Evolutionary conservation across 2,888 invertebrate genomes (phyloP), one percentile per base, ranked within the genome.

Genomic region (Agrotis puta): DNA sequence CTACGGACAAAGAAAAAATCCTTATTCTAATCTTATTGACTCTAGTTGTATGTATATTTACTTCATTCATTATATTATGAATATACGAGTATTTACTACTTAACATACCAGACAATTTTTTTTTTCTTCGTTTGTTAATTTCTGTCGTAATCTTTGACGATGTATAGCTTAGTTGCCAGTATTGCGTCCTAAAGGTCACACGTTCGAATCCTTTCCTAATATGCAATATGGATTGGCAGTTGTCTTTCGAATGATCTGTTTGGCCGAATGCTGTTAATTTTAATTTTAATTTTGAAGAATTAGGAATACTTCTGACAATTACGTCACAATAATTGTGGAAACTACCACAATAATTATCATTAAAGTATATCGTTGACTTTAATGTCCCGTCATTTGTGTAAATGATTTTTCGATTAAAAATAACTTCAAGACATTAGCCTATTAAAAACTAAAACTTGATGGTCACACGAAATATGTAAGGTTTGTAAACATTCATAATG

Each of bases 401-500:
- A 70, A 79, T 64, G 70, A 71, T 75, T 82, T 74, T 59, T 77
- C 69, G 58, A 81, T 72, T 74, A 77, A 76, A 58, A 14, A 27
- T 70, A 51, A 43, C 56, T 50, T 24, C 2, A 61, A n/a, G 39
- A 67, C 20, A 81, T 83, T 77, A 77, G 9, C 62, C 13, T 51
- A 62, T 50, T 56, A 58, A 56, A 57, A 74, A 70, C 71, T 64
- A 74, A 69, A 65, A 57, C 20, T 11, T 67, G 76, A 77, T 72
- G 74, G 81, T 57, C 82, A 79, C 47, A 57, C 45, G 14, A 68
- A 79, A 48, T 77, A 70, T 75, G 33, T 70, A 78, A 87, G 84
- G 78, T 56, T 24, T n/a, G 2, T 58, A 70, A 24, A n/a, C 43
- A 67, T 72, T 47, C 64, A 63, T 68, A 16, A 64, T 58, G 13